Percentiles rank a stretch among this genome's conserved stretches.
Conservation (phyloP, 30 jellyfish, hydroid and myxozoan genomes). For the Hydra vulgaris region DNA sequence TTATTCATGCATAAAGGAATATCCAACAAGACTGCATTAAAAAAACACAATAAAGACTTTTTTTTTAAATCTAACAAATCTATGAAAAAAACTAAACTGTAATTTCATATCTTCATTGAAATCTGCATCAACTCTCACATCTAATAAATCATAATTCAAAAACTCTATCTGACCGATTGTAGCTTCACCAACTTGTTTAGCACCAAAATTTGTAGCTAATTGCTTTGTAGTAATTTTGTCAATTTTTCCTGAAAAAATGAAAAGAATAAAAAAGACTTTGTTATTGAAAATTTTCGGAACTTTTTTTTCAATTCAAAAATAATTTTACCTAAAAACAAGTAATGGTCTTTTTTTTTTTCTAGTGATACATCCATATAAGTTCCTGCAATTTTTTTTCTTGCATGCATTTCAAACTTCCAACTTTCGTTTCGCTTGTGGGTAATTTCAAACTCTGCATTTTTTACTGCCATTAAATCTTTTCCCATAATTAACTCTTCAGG, state of each 20-base stretch:
- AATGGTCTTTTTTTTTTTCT: constrained; percentile 25
- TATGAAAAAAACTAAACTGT: constrained; percentile 26
- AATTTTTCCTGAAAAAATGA: constrained; percentile 26
- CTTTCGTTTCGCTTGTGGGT: constrained; percentile 35
- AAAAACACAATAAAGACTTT: too few species aligned
- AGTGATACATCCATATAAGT: constrained; percentile 27
- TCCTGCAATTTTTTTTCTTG: constrained; percentile 46
- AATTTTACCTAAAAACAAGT: neutral
- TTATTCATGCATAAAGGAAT: too few species aligned
- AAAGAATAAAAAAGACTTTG: too few species aligned
- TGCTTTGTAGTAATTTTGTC: constrained; percentile 35
- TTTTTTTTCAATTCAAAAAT: neutral
- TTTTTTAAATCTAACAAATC: too few species aligned
- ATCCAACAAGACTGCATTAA: too few species aligned
- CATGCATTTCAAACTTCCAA: constrained; percentile 52
- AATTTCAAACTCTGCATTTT: constrained; percentile 37
- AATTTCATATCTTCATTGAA: constrained; percentile 31
- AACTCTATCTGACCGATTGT: constrained; percentile 42
- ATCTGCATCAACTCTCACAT: constrained; percentile 38
- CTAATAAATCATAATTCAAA: constrained; percentile 46
- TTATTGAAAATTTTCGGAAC: neutral
- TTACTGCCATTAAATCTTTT: constrained; percentile 16
- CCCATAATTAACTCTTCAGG: constrained; percentile 63
- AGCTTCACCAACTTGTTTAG: constrained; percentile 25
- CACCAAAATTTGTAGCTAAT: constrained; percentile 45